These are phyloP conservation scores for Poeciliopsis turrubarensis DNA, from an alignment of 2,113 vertebrate genomes.

Conservation along the genomic window DNA sequence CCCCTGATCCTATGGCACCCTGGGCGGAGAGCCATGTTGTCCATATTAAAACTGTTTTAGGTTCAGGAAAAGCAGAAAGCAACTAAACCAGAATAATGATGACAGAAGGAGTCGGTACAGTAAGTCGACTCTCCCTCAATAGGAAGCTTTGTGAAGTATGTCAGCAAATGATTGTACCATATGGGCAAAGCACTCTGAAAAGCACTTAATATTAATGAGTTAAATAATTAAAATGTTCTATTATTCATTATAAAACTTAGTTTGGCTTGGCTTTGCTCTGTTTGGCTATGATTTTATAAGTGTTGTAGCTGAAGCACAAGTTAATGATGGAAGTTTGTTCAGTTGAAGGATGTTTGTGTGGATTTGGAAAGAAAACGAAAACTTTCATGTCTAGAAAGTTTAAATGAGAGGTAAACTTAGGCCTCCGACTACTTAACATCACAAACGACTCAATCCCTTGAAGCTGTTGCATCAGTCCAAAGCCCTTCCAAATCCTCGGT, in stretches of 20 bases:
- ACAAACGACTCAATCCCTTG: slow-evolving; percentile 66
- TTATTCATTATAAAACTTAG: slow-evolving; percentile 50
- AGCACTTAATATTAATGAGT: slow-evolving; percentile 25
- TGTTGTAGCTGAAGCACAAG: slow-evolving; percentile 51
- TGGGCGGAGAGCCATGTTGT: neutral
- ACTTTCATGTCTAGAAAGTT: slow-evolving; percentile 51
- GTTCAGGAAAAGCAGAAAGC: no score
- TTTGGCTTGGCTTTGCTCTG: slow-evolving; percentile 6
- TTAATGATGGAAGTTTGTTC: slow-evolving; percentile 58
- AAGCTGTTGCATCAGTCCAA: slow-evolving; percentile 66
- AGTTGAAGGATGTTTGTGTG: slow-evolving; percentile 24
- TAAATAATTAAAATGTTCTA: slow-evolving; percentile 31
- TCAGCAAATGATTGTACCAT: slow-evolving; percentile 14
- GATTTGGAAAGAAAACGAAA: slow-evolving; percentile 5
- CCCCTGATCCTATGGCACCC: neutral
- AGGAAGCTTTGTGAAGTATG: slow-evolving; percentile 21
- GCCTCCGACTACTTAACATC: slow-evolving; percentile 58
- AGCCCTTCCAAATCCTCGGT: slow-evolving; percentile 55
- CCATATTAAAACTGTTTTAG: neutral
- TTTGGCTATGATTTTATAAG: slow-evolving; percentile 39
- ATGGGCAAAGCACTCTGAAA: slow-evolving; percentile 21
- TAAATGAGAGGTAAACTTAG: slow-evolving; percentile 51
- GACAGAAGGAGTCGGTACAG: neutral
- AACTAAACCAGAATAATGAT: neutral
- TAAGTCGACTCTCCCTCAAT: slow-evolving; percentile 21